These are phyloP conservation scores for Ladona fulva DNA, from an alignment of 1,140 invertebrate genomes.

Conservation along the genomic window DNA sequence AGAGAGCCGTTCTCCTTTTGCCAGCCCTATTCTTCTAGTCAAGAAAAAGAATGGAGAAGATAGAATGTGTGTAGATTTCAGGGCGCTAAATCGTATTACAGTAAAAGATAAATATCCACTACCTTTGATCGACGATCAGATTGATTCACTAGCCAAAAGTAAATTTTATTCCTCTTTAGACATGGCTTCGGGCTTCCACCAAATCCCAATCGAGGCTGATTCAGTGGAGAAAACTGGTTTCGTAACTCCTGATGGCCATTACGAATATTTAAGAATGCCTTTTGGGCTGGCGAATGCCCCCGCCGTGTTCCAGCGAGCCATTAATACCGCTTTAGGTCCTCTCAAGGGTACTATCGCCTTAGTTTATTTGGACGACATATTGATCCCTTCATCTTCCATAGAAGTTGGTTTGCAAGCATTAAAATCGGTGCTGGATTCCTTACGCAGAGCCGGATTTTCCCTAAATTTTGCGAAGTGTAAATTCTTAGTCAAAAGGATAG, in stretches of 20 bases:
- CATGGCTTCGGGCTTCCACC: constrained; percentile 36
- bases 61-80: constrained; percentile 37
- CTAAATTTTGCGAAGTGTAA: not conserved
- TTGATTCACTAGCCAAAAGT: constrained; percentile 30
- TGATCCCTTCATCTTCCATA: constrained; percentile 11
- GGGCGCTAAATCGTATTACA: constrained; percentile 32
- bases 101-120: constrained; percentile 35
- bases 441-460: constrained; percentile 15
- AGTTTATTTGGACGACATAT: constrained; percentile 16
- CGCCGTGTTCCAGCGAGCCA: constrained; percentile 35
- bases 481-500: not conserved
- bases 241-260: constrained; percentile 34
- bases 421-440: no score
- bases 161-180: constrained; percentile 35
- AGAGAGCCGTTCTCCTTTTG: constrained; percentile 28
- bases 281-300: constrained; percentile 38
- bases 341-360: constrained; percentile 14
- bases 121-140: constrained; percentile 35
- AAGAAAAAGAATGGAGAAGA: constrained; percentile 34
- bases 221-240: constrained; percentile 38
- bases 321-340: constrained; percentile 24
- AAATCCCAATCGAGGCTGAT: constrained; percentile 33
- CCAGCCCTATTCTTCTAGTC: constrained; percentile 31
- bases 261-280: constrained; percentile 34
- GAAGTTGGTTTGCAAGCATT: constrained; percentile 12